Percentiles rank a stretch among this genome's conserved stretches.
Evolutionary conservation across 2,888 invertebrate genomes (phyloP).

Genomic region (Anodontia alba): DNA sequence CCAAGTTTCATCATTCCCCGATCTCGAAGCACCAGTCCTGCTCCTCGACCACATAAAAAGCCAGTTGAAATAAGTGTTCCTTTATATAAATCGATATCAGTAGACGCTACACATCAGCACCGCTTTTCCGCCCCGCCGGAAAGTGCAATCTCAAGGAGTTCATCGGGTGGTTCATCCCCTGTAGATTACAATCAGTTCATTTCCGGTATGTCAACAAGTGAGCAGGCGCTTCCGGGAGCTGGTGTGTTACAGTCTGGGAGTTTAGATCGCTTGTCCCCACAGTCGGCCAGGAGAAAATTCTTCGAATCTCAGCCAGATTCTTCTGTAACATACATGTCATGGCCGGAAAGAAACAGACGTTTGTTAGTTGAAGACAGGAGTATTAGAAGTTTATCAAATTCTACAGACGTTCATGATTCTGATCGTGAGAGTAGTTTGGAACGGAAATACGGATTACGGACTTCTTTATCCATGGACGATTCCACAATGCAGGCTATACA

Average conservation of each 20-base stretch:
- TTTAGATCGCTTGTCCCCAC: conserved; percentile 69
- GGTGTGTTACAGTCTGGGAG: conserved; percentile 53
- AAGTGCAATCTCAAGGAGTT: conserved; percentile 38
- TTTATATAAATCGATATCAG: conserved; percentile 70
- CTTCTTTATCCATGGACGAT: conserved; percentile 62
- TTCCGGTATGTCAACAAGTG: conserved; percentile 33
- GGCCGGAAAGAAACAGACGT: conserved; percentile 66
- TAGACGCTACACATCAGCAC: conserved; percentile 65
- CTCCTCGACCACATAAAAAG: conserved; percentile 30
- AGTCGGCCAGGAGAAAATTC: conserved; percentile 73
- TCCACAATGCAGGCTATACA: conserved; percentile 32
- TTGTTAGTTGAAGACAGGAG: conserved; percentile 46
- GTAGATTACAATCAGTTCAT: conserved; percentile 36
- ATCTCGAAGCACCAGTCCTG: conserved; percentile 56
- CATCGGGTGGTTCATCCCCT: conserved; percentile 56
- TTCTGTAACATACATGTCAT: conserved; percentile 60
- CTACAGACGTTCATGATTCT: conserved; percentile 43
- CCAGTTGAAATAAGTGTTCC: conserved; percentile 41
- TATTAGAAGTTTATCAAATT: conserved; percentile 47
- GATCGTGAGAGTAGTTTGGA: conserved; percentile 30
- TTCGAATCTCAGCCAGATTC: conserved; percentile 65
- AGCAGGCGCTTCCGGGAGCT: conserved; percentile 27
- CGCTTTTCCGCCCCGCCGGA: conserved; percentile 44
- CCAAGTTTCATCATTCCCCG: conserved; percentile 81
- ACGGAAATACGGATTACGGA: conserved; percentile 42